Evolutionary conservation across 2,888 invertebrate species (phyloP).

Genomic region (Mesopsocus fuscifrons): DNA sequence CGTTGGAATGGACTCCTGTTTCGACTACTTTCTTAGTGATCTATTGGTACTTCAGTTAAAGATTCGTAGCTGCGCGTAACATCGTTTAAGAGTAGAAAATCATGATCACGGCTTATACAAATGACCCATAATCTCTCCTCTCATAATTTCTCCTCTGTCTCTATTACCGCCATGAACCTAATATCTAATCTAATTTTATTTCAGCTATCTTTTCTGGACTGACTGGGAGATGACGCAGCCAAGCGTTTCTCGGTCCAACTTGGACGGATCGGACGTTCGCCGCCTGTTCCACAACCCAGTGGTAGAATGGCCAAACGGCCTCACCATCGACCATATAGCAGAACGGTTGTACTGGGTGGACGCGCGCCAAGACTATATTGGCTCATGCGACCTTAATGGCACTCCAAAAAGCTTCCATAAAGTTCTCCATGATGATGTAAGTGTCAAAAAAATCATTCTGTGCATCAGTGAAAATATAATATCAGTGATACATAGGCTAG

Average conservation of each 20-base stretch:
- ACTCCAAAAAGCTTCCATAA: conserved; percentile 41
- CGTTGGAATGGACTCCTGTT: not conserved
- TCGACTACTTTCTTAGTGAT: too few relatives aligned
- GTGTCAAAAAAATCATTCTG: too few relatives aligned
- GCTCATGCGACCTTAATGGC: conserved; percentile 54
- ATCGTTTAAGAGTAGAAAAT: too few relatives aligned
- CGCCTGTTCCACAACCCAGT: conserved; percentile 39
- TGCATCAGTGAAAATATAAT: too few relatives aligned
- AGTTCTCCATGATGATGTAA: conserved; percentile 36
- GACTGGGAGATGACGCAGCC: conserved; percentile 70
- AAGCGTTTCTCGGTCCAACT: conserved; percentile 55
- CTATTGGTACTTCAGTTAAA: too few relatives aligned
- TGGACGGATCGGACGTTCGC: conserved; percentile 53
- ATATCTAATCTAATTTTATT: too few relatives aligned
- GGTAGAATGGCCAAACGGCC: conserved; percentile 75
- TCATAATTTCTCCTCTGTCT: too few relatives aligned
- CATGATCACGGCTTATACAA: too few relatives aligned
- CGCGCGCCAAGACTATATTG: conserved; percentile 63
- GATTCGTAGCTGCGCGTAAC: too few relatives aligned
- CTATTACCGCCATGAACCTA: too few relatives aligned
- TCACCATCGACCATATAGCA: conserved; percentile 63
- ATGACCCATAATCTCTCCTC: too few relatives aligned
- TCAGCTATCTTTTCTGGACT: conserved; percentile 57
- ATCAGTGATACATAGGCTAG: too few relatives aligned
- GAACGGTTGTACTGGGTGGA: conserved; percentile 78